phyloP scores from a whole-genome alignment of 2,113 vertebrate species.

The Odobenus rosmarus region DNA sequence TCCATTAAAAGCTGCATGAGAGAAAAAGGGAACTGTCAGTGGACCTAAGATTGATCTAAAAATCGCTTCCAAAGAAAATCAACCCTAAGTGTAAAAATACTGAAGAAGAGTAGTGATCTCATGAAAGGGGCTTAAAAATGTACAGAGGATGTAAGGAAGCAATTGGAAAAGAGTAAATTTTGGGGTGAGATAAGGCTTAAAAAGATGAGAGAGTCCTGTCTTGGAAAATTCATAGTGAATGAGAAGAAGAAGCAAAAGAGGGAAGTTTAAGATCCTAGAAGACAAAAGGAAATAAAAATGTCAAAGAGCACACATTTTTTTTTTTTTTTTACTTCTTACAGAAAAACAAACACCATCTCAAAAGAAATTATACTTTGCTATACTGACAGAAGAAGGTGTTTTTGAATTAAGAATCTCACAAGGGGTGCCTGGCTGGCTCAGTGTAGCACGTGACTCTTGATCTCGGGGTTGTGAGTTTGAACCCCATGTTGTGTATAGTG shows the following conservation, averaged over 20 bases:
- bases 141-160: not conserved
- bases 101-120: not conserved
- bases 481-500: not conserved
- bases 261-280: not conserved
- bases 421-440: not conserved
- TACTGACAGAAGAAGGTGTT: not conserved
- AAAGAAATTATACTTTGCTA: not conserved
- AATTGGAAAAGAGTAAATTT: not conserved
- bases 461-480: not conserved
- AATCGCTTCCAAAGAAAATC: not conserved
- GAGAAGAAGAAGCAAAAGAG: not conserved
- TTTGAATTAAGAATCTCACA: slow-evolving; percentile 12
- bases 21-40: not conserved
- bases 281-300: not conserved
- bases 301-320: not conserved
- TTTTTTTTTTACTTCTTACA: not conserved
- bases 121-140: not conserved
- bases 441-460: not conserved
- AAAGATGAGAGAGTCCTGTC: not conserved
- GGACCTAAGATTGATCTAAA: not conserved
- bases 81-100: not conserved
- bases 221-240: not conserved
- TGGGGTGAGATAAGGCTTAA: not conserved
- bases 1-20: not conserved
- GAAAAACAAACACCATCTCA: not conserved